Evolutionary conservation across 2,888 invertebrate species (phyloP).

Genomic region (Gymnoscelis rufifasciata): DNA sequence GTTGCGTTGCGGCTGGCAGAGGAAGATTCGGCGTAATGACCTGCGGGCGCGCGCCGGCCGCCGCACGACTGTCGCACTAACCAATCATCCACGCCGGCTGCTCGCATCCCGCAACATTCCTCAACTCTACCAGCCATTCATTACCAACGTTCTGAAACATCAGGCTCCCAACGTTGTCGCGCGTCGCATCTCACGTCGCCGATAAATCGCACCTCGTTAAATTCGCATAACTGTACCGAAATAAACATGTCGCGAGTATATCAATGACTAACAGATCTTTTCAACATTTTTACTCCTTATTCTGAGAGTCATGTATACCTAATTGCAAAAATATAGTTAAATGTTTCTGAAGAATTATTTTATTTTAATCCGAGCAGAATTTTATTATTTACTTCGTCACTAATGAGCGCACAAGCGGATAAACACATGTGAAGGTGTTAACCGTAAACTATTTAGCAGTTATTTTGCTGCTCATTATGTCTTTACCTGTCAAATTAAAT

Average conservation of each 20-base stretch:
- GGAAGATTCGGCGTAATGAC: constrained; percentile 33
- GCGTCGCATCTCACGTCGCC: constrained; percentile 13
- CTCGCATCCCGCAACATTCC: constrained; percentile 34
- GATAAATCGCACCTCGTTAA: constrained; percentile 39
- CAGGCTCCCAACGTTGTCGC: constrained; percentile 6
- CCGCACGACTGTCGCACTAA: constrained; percentile 48
- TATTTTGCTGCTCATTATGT: constrained; percentile 34
- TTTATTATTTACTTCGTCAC: not conserved
- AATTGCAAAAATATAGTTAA: too few relatives aligned
- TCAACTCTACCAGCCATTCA: constrained; percentile 20
- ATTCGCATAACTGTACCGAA: constrained; percentile 35
- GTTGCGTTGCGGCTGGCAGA: constrained; percentile 40
- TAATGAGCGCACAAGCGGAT: constrained; percentile 18
- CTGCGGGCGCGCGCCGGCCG: constrained; percentile 32
- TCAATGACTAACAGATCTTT: constrained; percentile 24
- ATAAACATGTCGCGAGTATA: constrained; percentile 29
- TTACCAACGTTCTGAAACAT: constrained; percentile 7
- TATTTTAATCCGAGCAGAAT: not conserved
- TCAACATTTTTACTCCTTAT: constrained; percentile 1
- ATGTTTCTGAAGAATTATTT: too few relatives aligned
- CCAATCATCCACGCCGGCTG: constrained; percentile 43
- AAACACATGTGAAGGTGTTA: constrained; percentile 28
- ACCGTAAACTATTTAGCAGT: constrained; percentile 30
- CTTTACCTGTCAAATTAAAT: constrained; percentile 37
- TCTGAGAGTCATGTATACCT: constrained; percentile 8